Conservation (phyloP, 2,888 invertebrate genomes). For the Apamea anceps region DNA sequence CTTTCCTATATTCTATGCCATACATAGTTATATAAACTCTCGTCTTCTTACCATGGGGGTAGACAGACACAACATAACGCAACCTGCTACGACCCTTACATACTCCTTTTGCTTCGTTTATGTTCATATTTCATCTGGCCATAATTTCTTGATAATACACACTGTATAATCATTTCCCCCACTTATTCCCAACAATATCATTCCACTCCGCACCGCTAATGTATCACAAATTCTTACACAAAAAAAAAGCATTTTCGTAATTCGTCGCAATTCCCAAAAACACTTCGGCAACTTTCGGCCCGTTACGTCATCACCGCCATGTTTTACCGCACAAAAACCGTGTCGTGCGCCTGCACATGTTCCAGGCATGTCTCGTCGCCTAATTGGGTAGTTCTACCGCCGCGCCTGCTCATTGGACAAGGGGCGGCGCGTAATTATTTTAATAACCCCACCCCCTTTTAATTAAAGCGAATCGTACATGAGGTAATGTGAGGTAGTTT, state of each 20-base stretch:
- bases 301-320: constrained; percentile 76
- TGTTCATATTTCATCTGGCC: not conserved
- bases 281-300: constrained; percentile 60
- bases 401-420: constrained; percentile 82
- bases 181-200: constrained; percentile 16
- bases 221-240: constrained; percentile 48
- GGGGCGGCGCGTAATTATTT: constrained; percentile 87
- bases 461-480: constrained; percentile 79
- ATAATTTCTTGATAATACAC: not conserved
- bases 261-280: constrained; percentile 58
- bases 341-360: constrained; percentile 74
- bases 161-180: not conserved
- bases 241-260: constrained; percentile 54
- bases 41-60: too few relatives aligned
- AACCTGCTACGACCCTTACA: not conserved
- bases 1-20: not conserved
- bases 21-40: not conserved
- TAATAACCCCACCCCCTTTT: constrained; percentile 87
- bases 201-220: constrained; percentile 41
- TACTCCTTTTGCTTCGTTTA: not conserved
- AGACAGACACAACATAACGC: not conserved
- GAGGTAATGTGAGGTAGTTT: constrained; percentile 37
- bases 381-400: constrained; percentile 84
- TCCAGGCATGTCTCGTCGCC: constrained; percentile 76
- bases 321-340: constrained; percentile 79